A percentile compares a stretch with the other conserved stretches of the same genome.
Conservation (phyloP, 2,113 vertebrate genomes). For the Urocitellus parryii region DNA sequence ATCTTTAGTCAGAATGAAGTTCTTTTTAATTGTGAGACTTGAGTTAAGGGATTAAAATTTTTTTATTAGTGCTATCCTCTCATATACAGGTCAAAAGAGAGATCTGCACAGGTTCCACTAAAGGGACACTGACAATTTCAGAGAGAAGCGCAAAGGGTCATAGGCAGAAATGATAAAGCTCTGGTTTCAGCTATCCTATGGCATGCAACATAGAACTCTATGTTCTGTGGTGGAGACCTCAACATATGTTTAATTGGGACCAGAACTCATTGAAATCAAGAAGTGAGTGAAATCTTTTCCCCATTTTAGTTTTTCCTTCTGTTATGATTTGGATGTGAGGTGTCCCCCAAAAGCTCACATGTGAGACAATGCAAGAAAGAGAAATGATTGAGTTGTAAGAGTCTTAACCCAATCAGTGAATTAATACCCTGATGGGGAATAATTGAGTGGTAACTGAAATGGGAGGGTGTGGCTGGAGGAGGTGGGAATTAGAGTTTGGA, state of each 20-base stretch:
- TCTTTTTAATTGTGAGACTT: conserved; percentile 61
- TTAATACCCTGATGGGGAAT: no score
- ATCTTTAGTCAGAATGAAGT: conserved; percentile 63
- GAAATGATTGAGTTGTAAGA: no score
- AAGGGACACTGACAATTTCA: neutral
- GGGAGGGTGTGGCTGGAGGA: no score
- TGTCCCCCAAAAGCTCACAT: no score
- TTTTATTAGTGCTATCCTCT: conserved; percentile 20
- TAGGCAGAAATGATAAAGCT: neutral
- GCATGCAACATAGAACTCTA: neutral
- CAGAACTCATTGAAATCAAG: neutral
- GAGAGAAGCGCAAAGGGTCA: neutral
- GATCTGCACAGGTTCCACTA: neutral
- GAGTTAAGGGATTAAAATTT: conserved; percentile 57
- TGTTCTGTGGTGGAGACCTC: neutral
- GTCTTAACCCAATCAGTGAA: no score
- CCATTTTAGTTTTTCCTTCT: neutral
- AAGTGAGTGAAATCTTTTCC: neutral
- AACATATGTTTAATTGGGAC: neutral
- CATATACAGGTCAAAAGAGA: conserved; percentile 54
- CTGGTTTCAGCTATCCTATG: neutral
- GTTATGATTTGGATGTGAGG: no score
- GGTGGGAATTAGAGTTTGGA: no score
- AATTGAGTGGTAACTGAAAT: no score
- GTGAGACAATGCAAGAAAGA: no score